These are phyloP conservation scores for Parambassis ranga DNA, from an alignment of 2,797 vertebrate genomes.

Conservation along the genomic window DNA sequence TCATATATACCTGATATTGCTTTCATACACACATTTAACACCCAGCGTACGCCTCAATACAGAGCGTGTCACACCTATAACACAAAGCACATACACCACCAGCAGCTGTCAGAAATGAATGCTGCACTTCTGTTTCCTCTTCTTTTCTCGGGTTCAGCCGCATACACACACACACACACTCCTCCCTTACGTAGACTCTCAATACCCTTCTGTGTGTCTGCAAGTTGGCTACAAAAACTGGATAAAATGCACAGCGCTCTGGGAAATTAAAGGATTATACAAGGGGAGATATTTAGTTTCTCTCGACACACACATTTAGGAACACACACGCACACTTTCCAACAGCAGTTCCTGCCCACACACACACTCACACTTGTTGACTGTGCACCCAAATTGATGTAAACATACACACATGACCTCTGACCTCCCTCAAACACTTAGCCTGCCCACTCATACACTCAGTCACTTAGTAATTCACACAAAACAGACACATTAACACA, in stretches of 20 bases:
- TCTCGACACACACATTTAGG: not conserved
- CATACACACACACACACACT: not conserved
- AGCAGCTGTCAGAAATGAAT: slow-evolving; percentile 37
- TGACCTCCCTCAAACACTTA: slow-evolving; percentile 19
- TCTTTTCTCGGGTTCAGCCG: not conserved
- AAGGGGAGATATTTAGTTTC: slow-evolving; percentile 36
- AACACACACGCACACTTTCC: not conserved
- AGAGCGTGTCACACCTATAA: slow-evolving; percentile 7
- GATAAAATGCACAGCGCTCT: slow-evolving; percentile 36
- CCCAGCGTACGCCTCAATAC: not conserved
- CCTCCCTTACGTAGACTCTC: slow-evolving; percentile 1
- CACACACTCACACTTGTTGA: not conserved
- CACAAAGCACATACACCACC: slow-evolving; percentile 8
- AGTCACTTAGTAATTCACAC: slow-evolving; percentile 4
- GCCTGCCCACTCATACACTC: not conserved
- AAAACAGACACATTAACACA: not conserved
- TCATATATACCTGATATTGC: slow-evolving; percentile 33
- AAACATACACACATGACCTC: slow-evolving; percentile 17
- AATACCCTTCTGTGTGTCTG: slow-evolving; percentile 6
- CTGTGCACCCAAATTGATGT: not conserved
- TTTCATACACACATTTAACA: slow-evolving; percentile 33
- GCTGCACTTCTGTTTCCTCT: slow-evolving; percentile 3
- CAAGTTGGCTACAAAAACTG: slow-evolving; percentile 28
- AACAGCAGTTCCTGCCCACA: not conserved
- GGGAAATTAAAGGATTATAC: slow-evolving; percentile 54